These are phyloP conservation scores for Echinops telfairi DNA, from an alignment of 2,113 vertebrate species.

Conservation along the genomic window DNA sequence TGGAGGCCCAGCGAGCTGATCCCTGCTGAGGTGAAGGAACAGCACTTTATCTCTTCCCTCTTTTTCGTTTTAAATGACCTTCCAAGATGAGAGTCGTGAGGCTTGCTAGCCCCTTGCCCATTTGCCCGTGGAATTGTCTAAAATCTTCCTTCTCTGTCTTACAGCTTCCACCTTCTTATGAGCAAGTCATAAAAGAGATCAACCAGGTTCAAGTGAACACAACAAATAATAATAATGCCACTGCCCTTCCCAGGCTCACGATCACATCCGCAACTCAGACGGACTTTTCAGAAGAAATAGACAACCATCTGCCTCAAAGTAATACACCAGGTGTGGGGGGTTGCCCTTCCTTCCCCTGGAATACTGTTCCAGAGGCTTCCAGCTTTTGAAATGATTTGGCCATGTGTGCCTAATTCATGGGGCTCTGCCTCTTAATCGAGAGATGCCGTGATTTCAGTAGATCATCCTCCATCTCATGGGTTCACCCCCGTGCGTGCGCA, in stretches of 20 bases:
- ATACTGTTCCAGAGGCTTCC: conserved; percentile 56
- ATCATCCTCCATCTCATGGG: not conserved
- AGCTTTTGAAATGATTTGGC: conserved; percentile 67
- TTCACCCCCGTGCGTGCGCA: conserved; percentile 6
- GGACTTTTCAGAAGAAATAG: conserved; percentile 89
- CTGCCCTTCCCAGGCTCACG: conserved; percentile 89
- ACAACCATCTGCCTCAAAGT: conserved; percentile 83
- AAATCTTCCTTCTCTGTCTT: conserved; percentile 78
- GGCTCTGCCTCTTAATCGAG: conserved; percentile 50
- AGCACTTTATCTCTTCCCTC: not conserved
- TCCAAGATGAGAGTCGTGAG: conserved; percentile 27
- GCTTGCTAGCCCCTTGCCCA: not conserved
- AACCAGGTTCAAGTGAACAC: conserved; percentile 90
- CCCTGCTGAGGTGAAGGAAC: conserved; percentile 88
- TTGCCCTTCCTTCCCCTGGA: conserved; percentile 79
- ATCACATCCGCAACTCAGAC: conserved; percentile 94
- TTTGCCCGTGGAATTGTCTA: not conserved
- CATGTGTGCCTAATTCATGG: conserved; percentile 55
- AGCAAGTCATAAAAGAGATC: conserved; percentile 97
- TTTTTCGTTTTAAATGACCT: conserved; percentile 66
- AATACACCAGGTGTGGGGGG: conserved; percentile 78
- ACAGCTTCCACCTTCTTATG: conserved; percentile 95
- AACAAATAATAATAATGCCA: conserved; percentile 90
- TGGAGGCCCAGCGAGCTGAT: conserved; percentile 89
- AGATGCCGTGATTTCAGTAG: conserved; percentile 42